A percentile compares a stretch with the other conserved stretches of the same genome.
Conservation (phyloP, 2,113 vertebrate species). For the Hystrix brachyura region DNA sequence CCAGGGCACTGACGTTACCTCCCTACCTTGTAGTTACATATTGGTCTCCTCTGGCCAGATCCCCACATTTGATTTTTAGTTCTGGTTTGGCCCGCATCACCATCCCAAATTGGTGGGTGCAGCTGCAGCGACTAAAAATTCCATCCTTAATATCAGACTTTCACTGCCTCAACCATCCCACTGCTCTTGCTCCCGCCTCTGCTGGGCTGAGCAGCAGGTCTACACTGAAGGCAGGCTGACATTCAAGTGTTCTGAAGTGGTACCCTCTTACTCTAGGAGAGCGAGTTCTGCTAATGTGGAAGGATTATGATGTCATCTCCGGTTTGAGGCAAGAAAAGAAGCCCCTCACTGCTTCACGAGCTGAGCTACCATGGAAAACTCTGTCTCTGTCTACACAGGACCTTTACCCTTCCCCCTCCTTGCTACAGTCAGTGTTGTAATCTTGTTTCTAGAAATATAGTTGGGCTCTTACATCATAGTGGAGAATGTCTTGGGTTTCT, state of each 20-base stretch:
- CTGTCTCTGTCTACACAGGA: neutral
- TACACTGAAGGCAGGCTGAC: neutral
- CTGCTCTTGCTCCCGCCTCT: neutral
- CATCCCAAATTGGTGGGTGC: neutral
- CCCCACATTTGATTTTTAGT: neutral
- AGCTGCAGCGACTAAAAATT: neutral
- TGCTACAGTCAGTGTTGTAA: neutral
- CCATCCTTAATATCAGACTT: neutral
- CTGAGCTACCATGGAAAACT: neutral
- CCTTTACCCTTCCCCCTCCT: neutral
- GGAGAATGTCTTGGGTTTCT: neutral
- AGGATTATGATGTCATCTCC: neutral
- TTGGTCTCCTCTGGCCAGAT: neutral
- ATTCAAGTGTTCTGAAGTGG: neutral
- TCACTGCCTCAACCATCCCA: neutral
- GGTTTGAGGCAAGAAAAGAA: neutral
- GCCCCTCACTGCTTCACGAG: rapidly evolving
- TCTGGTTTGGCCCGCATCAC: neutral
- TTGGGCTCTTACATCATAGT: neutral
- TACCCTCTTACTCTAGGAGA: neutral
- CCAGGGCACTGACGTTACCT: neutral
- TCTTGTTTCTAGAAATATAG: neutral
- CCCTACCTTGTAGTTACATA: neutral
- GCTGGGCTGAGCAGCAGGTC: neutral
- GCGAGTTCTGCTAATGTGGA: neutral